Evolutionary conservation across 1,140 invertebrate genomes (phyloP).

Genomic region (Aleiodes sp.): DNA sequence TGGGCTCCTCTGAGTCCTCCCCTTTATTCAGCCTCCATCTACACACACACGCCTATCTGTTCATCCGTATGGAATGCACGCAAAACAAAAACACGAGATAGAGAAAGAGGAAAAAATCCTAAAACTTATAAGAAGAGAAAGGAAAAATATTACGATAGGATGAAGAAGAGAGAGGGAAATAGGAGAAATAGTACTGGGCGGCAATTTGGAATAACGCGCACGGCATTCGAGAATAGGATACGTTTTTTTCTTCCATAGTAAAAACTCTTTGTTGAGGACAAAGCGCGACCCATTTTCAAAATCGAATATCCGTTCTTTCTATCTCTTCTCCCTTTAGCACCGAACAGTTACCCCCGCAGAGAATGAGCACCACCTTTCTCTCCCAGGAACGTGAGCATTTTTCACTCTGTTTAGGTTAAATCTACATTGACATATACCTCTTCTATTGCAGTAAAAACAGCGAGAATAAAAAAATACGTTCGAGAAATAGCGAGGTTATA

Average conservation of each 20-base stretch:
- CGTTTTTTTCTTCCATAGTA: not conserved
- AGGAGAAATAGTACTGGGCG: not conserved
- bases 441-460: not conserved
- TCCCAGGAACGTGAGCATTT: not conserved
- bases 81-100: not conserved
- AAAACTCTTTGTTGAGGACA: conserved; percentile 18
- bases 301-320: conserved; percentile 6
- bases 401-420: not conserved
- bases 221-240: not conserved
- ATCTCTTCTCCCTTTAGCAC: too few species aligned
- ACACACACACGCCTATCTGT: not conserved
- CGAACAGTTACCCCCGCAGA: not conserved
- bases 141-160: not conserved
- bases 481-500: too few species aligned
- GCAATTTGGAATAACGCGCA: conserved; percentile 7
- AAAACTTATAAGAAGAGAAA: too few species aligned
- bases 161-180: not conserved
- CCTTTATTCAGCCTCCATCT: conserved; percentile 2
- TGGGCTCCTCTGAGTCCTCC: not conserved
- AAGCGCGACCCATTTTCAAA: conserved; percentile 14
- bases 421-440: not conserved
- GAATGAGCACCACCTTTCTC: not conserved
- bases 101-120: too few species aligned
- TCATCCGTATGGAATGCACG: not conserved
- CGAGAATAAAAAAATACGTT: too few species aligned